Evolutionary conservation across 2,113 vertebrate genomes (phyloP).

Genomic region (Podarcis muralis): DNA sequence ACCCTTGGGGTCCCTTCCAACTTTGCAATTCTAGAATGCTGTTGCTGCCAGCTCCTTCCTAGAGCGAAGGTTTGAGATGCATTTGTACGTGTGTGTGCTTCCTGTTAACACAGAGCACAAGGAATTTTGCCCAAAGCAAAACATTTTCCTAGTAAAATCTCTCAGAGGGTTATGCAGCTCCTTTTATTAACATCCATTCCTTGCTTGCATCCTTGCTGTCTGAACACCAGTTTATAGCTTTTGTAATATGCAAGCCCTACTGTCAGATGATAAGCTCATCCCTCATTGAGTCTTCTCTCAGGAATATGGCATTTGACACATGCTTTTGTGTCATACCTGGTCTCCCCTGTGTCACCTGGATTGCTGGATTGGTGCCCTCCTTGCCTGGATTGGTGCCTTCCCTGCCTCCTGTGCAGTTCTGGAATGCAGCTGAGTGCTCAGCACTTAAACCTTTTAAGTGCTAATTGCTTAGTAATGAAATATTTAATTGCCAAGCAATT

Average conservation of each 20-base stretch:
- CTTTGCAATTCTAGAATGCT: too few relatives aligned
- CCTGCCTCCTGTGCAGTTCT: neutral
- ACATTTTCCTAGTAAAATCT: neutral
- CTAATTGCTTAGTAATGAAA: slow-evolving; percentile 43
- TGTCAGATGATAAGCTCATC: neutral
- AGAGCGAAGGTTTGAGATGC: neutral
- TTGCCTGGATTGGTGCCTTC: neutral
- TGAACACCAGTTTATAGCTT: neutral
- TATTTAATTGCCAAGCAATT: slow-evolving; percentile 36
- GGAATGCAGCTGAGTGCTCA: neutral
- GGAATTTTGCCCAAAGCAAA: neutral
- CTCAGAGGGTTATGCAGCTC: too few relatives aligned
- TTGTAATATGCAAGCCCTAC: neutral
- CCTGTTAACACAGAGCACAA: neutral
- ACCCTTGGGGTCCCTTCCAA: too few relatives aligned
- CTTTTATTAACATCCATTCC: neutral
- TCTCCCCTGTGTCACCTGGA: neutral
- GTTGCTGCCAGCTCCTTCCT: neutral
- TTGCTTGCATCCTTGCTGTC: neutral
- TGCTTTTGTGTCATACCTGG: neutral
- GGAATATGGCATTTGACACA: neutral
- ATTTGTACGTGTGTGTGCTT: neutral
- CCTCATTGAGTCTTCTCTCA: neutral
- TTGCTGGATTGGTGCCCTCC: neutral
- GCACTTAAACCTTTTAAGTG: slow-evolving; percentile 17